Evolutionary conservation across 30 jellyfish, hydroid and myxozoan genomes (phyloP), one percentile per base, ranked within the genome.

Genomic region (Calvadosia cruxmelitensis): DNA sequence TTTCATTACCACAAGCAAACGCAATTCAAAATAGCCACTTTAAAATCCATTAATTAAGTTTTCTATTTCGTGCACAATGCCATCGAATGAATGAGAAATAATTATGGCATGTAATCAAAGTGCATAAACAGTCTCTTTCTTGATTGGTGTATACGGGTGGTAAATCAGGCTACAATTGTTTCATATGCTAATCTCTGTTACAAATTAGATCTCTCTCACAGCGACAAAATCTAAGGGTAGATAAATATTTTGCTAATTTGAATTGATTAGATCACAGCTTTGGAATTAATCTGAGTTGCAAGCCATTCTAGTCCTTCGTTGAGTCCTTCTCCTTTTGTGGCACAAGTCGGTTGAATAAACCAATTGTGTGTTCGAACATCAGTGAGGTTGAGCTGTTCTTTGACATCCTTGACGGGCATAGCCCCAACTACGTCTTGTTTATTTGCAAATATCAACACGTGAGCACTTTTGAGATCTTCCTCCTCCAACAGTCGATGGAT

Each of bases 351-450:
- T 33, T 87, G 97, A 25, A 87, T 80, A 52, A 79, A 87, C 97
- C 97, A 87, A 64, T 80, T 87, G 50, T 87, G 97, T 23, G 90
- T 31, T 32, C 90, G 53, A 1, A 87, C 50, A 30, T 76, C 77
- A 12, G 91, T 81, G 34, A 87, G 67, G 29, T 94, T 94, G 10
- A 87, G 80, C 36, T 70, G 68, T 33, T 71, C 81, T 63, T 87
- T 80, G 3, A 87, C 81, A 63, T 87, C 97, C 0, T 88, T 78
- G 33, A 87, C 97, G 50, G 81, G 29, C 42, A 84, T 75, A 30
- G 97, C 97, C 2, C 97, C 97, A 28, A 87, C 77, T n/a, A 87
- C 97, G 68, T 87, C 97, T 63, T 87, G 97, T 35, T 87, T 87
- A 66, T 87, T 87, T 26, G 97, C 97, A 81, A 87, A 87, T 66